Percentiles rank a stretch among this genome's conserved stretches.
phyloP scores from a whole-genome alignment of 2,797 vertebrate genomes.

The Chromis chromis region DNA sequence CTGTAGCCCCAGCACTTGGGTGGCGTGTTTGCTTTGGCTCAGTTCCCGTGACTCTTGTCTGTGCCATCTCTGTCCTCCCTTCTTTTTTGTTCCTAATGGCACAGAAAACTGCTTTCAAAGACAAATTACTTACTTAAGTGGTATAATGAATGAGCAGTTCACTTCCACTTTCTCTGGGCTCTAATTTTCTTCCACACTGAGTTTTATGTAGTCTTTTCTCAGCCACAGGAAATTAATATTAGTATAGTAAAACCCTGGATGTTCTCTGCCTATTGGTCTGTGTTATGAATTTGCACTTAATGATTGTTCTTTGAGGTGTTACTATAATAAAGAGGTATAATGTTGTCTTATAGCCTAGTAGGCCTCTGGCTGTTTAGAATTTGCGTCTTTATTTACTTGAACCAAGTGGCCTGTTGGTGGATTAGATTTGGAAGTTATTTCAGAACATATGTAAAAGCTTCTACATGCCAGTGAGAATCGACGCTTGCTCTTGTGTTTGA shows the following conservation, averaged over 20 bases:
- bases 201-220: conserved; percentile 30
- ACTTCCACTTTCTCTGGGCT: conserved; percentile 2
- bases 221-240: conserved; percentile 21
- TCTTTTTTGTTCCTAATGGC: background rate
- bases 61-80: conserved; percentile 20
- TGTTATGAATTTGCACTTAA: background rate
- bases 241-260: background rate
- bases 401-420: background rate
- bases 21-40: conserved; percentile 56
- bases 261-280: background rate
- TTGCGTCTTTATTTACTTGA: background rate
- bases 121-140: conserved; percentile 2
- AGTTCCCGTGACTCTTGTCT: conserved; percentile 7
- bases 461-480: too few species aligned
- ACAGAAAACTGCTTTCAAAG: background rate
- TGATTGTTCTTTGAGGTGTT: background rate
- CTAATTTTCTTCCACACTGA: conserved; percentile 22
- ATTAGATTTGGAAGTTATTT: too few species aligned
- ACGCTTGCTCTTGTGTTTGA: too few species aligned
- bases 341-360: background rate
- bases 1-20: conserved; percentile 8
- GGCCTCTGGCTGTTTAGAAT: background rate
- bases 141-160: conserved; percentile 1
- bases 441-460: too few species aligned
- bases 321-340: background rate